Conservation (phyloP, 2,797 vertebrate species). For the Astyanax mexicanus region DNA sequence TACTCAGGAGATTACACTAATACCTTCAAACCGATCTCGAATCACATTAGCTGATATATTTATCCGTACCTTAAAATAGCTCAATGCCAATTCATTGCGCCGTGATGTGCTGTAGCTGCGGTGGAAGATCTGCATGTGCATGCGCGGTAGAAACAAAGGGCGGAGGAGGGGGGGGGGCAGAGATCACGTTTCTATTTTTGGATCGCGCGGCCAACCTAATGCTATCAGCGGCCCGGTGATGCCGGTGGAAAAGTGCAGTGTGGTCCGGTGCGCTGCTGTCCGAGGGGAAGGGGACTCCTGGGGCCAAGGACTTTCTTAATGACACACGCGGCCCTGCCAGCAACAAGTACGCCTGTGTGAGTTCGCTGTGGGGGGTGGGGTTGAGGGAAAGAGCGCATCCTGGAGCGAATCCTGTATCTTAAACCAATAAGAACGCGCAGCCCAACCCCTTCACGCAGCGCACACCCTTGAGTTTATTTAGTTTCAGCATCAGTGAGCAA, state of each 20-base stretch:
- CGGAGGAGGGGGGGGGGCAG: constrained; percentile 52
- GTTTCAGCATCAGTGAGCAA: constrained; percentile 44
- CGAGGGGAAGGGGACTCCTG: constrained; percentile 40
- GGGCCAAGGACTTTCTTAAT: constrained; percentile 33
- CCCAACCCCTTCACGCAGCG: constrained; percentile 8
- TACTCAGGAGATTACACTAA: constrained; percentile 32
- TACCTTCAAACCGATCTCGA: constrained; percentile 22
- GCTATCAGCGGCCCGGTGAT: constrained; percentile 66
- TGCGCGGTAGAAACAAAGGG: constrained; percentile 59
- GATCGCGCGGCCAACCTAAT: constrained; percentile 66
- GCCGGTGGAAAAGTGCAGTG: constrained; percentile 61
- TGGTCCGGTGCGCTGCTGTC: constrained; percentile 47
- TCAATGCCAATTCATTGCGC: constrained; percentile 41
- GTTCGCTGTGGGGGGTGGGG: not conserved
- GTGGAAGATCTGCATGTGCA: constrained; percentile 59
- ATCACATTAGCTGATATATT: constrained; percentile 45
- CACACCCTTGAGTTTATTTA: constrained; percentile 35
- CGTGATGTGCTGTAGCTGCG: constrained; percentile 43
- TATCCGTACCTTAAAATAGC: constrained; percentile 39
- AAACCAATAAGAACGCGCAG: constrained; percentile 49
- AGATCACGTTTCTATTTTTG: constrained; percentile 74
- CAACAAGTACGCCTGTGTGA: constrained; percentile 49
- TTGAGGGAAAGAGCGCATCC: constrained; percentile 44
- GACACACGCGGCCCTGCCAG: constrained; percentile 14
- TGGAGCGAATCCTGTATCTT: constrained; percentile 41